A percentile compares a stretch with the other conserved stretches of the same genome.
Evolutionary conservation across 2,797 vertebrate genomes (phyloP).

Genomic region (Margarornis squamiger): DNA sequence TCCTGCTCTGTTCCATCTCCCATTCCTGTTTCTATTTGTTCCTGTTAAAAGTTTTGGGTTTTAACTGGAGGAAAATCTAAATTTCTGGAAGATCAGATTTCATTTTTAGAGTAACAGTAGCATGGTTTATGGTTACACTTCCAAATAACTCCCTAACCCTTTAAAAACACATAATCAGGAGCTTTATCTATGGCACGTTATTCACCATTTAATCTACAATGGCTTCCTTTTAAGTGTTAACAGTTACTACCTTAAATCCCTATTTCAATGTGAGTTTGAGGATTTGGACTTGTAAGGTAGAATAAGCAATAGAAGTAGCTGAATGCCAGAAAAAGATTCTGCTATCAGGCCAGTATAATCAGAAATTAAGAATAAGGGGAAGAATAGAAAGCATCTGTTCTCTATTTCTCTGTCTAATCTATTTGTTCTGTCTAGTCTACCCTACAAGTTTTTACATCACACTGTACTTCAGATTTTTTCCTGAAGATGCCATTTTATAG

Average conservation of each 20-base stretch:
- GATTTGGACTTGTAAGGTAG: background rate
- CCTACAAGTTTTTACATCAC: background rate
- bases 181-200: slow-evolving; percentile 13
- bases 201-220: slow-evolving; percentile 12
- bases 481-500: slow-evolving; percentile 30
- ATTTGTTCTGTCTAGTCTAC: slow-evolving; percentile 17
- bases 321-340: slow-evolving; percentile 1
- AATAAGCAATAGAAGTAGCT: background rate
- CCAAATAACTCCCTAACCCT: background rate
- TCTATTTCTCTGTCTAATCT: background rate
- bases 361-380: slow-evolving; percentile 19
- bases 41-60: background rate
- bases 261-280: background rate
- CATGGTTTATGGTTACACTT: background rate
- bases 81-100: background rate
- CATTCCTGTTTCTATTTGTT: background rate
- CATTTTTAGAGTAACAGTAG: background rate
- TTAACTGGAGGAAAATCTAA: background rate
- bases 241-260: slow-evolving; percentile 30
- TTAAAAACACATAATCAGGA: slow-evolving; percentile 22
- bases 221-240: background rate
- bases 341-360: slow-evolving; percentile 6
- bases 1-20: background rate
- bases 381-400: slow-evolving; percentile 7
- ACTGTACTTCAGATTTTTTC: slow-evolving; percentile 31